Evolutionary conservation across 2,797 vertebrate species (phyloP), one percentile per base, ranked within the genome.

Genomic region (Gadopsis bispinosus): DNA sequence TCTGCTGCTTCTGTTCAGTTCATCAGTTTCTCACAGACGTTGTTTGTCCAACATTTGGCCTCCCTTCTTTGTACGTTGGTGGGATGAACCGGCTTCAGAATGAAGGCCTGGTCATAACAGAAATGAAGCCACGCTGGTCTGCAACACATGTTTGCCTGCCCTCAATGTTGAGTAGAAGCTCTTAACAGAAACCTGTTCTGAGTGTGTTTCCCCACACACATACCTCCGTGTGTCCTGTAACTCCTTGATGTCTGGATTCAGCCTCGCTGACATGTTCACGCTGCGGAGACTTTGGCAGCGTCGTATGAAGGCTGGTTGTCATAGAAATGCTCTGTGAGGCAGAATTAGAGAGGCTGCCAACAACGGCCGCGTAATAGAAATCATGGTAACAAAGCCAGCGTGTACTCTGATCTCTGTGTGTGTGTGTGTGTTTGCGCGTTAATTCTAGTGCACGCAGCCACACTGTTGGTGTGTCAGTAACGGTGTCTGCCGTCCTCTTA

Each of bases 261-360:
- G 17, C 31, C 39, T 66, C 29, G 31, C 26, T 67, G 69, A 65
- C 64, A 5, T 19, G 59, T 19, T 41, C 69, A 39, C 11, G 1
- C 8, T 31, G 12, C 51, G 2, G 7, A 69, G 50, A 53, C 59
- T 60, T 66, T 37, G 63, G 43, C 60, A 26, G 54, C 45, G 35
- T 76, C 29, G 17, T 61, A 5, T 69, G 51, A 73, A 43, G 26
- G 9, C 50, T 14, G 45, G 83, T 87, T 86, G 81, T 84, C 85
- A 87, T 86, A 78, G 85, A 83, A 84, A 86, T 81, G 62, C 47
- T 72, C 39, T 0, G n/a, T 20, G 58, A 65, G 72, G 45, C 81
- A 41, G 61, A 80, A 71, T 68, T 73, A 58, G 56, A 84, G 71
- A 64, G 20, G n/a, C 58, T 51, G 53, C 60, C 4, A 43, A 75